These are phyloP conservation scores for Adelges cooleyi DNA, from an alignment of 1,140 invertebrate species.

Conservation along the genomic window DNA sequence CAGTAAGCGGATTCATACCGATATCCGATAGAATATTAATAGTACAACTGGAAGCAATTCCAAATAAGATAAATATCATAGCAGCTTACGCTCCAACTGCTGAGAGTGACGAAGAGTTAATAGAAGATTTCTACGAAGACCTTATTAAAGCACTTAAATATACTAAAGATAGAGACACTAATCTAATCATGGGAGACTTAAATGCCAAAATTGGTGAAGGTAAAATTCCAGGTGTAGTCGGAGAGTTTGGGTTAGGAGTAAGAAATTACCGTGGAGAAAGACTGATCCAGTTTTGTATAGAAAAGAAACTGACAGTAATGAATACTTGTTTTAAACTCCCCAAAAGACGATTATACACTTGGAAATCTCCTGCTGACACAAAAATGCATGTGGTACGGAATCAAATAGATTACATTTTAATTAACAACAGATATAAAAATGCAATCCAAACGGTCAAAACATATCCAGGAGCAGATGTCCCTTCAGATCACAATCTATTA, in stretches of 20 bases:
- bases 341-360: slow-evolving; percentile 36
- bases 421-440: slow-evolving; percentile 36
- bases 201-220: slow-evolving; percentile 34
- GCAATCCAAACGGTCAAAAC: slow-evolving; percentile 34
- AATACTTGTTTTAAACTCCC: slow-evolving; percentile 37
- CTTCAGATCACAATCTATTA: slow-evolving; percentile 36
- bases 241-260: slow-evolving; percentile 33
- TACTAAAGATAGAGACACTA: slow-evolving; percentile 30
- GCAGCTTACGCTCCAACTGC: slow-evolving; percentile 36
- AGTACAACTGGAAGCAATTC: slow-evolving; percentile 28
- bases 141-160: slow-evolving; percentile 22
- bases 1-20: slow-evolving; percentile 1
- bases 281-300: slow-evolving; percentile 36
- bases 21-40: slow-evolving; percentile 30
- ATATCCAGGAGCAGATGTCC: slow-evolving; percentile 32
- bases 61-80: slow-evolving; percentile 34
- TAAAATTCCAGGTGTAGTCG: slow-evolving; percentile 6
- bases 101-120: slow-evolving; percentile 32
- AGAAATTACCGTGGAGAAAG: slow-evolving; percentile 36
- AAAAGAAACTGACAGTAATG: slow-evolving; percentile 33
- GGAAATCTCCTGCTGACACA: slow-evolving; percentile 35
- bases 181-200: slow-evolving; percentile 34
- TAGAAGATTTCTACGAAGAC: slow-evolving; percentile 34
- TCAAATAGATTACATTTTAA: slow-evolving; percentile 38
- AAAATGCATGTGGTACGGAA: slow-evolving; percentile 34